Percentiles rank a stretch among this genome's conserved stretches.
Evolutionary conservation across 2,113 vertebrate species (phyloP).

Genomic region (Bos taurus): DNA sequence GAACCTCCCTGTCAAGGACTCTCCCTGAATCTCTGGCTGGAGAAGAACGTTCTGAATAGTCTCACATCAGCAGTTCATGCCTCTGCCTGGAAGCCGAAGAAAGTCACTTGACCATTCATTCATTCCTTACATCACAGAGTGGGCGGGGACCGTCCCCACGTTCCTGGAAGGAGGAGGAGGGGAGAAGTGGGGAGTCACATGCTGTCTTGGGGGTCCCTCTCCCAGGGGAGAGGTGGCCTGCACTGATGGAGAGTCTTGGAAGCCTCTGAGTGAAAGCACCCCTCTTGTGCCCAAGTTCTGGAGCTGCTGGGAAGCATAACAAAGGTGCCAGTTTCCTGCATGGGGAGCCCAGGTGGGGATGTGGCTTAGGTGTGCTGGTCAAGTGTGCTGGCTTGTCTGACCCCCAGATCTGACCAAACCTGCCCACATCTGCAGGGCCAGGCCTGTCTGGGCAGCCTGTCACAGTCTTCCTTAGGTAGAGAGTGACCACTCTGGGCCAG

Average conservation of each 20-base stretch:
- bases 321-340: accelerated
- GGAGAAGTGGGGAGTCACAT: neutral
- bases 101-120: neutral
- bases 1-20: accelerated
- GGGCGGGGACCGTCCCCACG: accelerated
- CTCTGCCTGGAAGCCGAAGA: neutral
- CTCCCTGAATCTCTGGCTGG: neutral
- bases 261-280: no score
- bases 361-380: no score
- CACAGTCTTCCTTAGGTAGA: neutral
- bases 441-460: no score
- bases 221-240: neutral
- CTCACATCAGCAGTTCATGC: neutral
- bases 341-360: neutral
- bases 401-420: neutral
- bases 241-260: neutral
- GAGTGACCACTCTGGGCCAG: neutral
- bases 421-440: accelerated
- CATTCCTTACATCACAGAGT: neutral
- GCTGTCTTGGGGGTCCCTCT: neutral
- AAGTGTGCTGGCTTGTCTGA: neutral
- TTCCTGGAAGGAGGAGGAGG: neutral
- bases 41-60: neutral
- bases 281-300: neutral
- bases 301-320: neutral